Evolutionary conservation across 2,888 invertebrate genomes (phyloP), one percentile per base, ranked within the genome.

Genomic region (Melitaea athalia): DNA sequence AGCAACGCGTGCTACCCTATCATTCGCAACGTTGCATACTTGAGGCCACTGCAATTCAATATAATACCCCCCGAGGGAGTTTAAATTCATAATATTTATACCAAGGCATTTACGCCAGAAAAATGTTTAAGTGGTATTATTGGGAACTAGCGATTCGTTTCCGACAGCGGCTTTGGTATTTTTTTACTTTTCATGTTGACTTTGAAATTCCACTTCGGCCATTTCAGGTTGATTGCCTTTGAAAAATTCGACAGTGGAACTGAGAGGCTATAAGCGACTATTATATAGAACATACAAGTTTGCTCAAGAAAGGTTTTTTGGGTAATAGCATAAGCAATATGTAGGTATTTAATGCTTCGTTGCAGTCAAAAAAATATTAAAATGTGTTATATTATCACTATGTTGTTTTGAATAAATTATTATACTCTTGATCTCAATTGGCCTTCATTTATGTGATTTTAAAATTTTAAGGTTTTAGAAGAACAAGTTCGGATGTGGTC

Each of bases 41-140:
- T 67, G 50, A 63, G 57, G 42, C 63, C 63, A 63, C 62, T 63
- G 63, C 63, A 67, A 67, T 67, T 59, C 43, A 63, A 42, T 50
- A 62, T 52, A 68, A 63, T 62, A 62, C 62, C 63, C 67, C 67
- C 50, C 15, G 59, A 59, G 59, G 64, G 49, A 59, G 42, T 43
- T 63, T 57, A 47, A 57, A 57, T 57, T 57, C 57, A 38, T 57
- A 38, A 57, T 33, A 55, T 55, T 55, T 55, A 55, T 55, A 33
- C 33, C 33, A 33, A 55, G 53, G 53, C 14, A 55, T 33, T 55
- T 55, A 55, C n/a, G n/a, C 53, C 53, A 33, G 53, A 33, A 55
- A 33, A 55, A 24, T 33, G 31, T 55, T 31, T 55, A 55, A 33
- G 53, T 33, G 53, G 24, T 55, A 24, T 24, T 55, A 55, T 55